Conservation (phyloP, 1,140 invertebrate genomes). For the Dinoponera quadriceps region DNA sequence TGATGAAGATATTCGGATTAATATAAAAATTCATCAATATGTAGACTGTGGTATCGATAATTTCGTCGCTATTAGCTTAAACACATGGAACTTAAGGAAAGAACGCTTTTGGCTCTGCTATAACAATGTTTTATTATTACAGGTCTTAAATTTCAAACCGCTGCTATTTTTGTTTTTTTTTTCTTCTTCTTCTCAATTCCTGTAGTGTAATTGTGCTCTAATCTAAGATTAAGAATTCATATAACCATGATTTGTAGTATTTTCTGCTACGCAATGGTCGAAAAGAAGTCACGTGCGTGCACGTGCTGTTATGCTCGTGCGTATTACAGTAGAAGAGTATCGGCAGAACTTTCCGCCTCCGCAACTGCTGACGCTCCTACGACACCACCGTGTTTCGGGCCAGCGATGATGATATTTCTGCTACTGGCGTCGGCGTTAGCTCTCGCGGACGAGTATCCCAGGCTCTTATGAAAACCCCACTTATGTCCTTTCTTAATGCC, state of each 20-base stretch:
- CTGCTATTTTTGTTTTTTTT: conserved; percentile 10
- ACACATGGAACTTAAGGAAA: neutral
- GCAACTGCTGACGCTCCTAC: neutral
- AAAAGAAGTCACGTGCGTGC: neutral
- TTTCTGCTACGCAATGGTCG: neutral
- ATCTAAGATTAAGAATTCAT: conserved; percentile 4
- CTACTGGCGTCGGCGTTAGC: too few relatives aligned
- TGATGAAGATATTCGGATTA: too few relatives aligned
- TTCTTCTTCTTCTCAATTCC: conserved; percentile 16
- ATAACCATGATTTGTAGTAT: neutral
- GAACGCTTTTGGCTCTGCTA: neutral
- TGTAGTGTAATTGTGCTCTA: neutral
- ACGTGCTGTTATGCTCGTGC: neutral
- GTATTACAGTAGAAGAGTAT: neutral
- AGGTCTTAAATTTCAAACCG: neutral
- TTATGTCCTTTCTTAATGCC: neutral
- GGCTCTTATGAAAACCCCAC: neutral
- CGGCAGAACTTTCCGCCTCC: neutral
- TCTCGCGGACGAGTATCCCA: too few relatives aligned
- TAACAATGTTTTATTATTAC: conserved; percentile 32
- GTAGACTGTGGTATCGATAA: too few relatives aligned
- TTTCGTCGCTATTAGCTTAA: too few relatives aligned
- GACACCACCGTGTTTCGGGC: too few relatives aligned
- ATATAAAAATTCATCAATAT: too few relatives aligned
- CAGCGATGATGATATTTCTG: too few relatives aligned